Base-by-base conservation (phyloP, 1,140 invertebrate genomes). In the Lepidurus apus region DNA sequence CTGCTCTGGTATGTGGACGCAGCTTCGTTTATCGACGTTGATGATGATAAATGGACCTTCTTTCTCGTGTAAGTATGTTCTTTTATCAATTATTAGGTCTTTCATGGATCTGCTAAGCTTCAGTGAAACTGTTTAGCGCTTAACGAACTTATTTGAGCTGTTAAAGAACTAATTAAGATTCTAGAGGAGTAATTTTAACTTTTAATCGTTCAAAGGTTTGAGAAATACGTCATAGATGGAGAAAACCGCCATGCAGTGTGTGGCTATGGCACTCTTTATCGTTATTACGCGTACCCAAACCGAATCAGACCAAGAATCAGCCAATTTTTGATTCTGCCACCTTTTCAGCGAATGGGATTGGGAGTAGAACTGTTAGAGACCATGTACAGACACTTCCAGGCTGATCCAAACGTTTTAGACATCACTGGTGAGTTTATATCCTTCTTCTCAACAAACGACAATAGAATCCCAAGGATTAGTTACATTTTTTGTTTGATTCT, bases 1-100 rank as follows among this genome's bases (percentile, higher is more conserved):
- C 87, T 98, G 11, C 85, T 98, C 77, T 99, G 95, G 92, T 99
- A 93, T 84, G 94, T 99, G 82, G 97, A 98, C 88, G 96, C 94
- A 7, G 93, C 93, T 11, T 93, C 90, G 74, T 98, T 93, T 83
- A 94, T 98, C 82, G 96, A 98, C 87, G 88, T 92, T 4, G 93
- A 96, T 85, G 97, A 99, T 87, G 90, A 93, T 42, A 90, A 92
- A 80, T 99, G 97, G 96, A 89, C 89, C 53, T 96, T 94, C 84
- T 98, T 95, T 85, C 89, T 96, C 74, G 86, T 96, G 94, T 98
- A 90, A 89, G 90, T 87, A 81, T 43, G 43, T 17, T 76, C 24
- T 24, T 26, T 34, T 65, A 73, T 43, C 7, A n/a, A 77, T 76
- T 8, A 76, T 53, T 17, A 43, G 5, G 21, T 4, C 11, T 73